Evolutionary conservation across 2,888 invertebrate genomes (phyloP), one percentile per base, ranked within the genome.

Genomic region (Eupithecia subfuscata): DNA sequence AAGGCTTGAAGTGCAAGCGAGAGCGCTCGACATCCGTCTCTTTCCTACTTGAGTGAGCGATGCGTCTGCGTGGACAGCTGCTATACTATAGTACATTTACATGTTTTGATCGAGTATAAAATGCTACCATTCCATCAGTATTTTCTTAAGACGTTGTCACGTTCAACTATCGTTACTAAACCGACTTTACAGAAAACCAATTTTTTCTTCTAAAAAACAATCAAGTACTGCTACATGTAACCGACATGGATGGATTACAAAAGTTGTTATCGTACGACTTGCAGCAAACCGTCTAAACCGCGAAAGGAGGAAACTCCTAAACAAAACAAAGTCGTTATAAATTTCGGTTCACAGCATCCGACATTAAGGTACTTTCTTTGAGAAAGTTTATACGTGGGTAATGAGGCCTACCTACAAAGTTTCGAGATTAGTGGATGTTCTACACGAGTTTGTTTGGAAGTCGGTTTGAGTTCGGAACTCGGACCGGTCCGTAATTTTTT

Each of bases 371-470:
- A 76, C 77, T 76, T 79, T 75, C 67, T 74, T 74, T 68, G 75
- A 76, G 68, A 73, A 80, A 79, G 71, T 78, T 79, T 60, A 78
- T 75, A 75, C 73, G 78, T 70, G 78, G 75, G 75, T 80, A 87
- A 87, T 86, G 87, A 84, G 82, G 78, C 86, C 81, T 84, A 81
- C 75, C 78, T 78, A 79, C 79, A 74, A 80, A 85, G 78, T 85
- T 81, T 52, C 73, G 69, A 81, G 84, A 86, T 87, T 84, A 85
- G 83, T 78, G 77, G 81, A 70, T 78, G 70, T 75, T 75, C 74
- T 78, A 71, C 74, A 67, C 73, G 76, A 80, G 72, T 78, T 82
- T 80, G 79, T 81, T 82, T 60, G 69, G 60, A 81, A 79, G 78
- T 79, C 76, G 76, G 73, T 70, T 65, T 64, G 75, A 79, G 75